Evolutionary conservation across 2,888 invertebrate genomes (phyloP), one percentile per base, ranked within the genome.

Genomic region (Lysandra coridon): DNA sequence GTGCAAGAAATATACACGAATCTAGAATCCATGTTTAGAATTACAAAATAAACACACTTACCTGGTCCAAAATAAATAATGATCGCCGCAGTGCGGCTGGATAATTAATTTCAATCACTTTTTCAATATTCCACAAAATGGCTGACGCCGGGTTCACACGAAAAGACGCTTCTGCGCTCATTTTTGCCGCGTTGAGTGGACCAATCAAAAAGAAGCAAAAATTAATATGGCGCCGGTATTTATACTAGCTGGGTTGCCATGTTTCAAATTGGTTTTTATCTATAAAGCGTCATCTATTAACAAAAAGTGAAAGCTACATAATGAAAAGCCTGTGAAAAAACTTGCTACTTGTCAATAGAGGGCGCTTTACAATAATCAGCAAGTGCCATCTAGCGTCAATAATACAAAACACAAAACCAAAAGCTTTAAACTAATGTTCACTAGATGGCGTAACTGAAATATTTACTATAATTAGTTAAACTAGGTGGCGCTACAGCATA

Each of bases 161-260:
- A 23, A 83, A 84, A 88, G 89, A 89, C 81, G 84, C 83, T 80
- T 80, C 81, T 75, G 81, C 79, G 44, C 74, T 73, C 84, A 85
- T 84, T 79, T 79, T 80, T 78, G 82, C 75, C 79, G 80, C 81
- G 76, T 57, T 53, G 78, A 80, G 79, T 40, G 78, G 86, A 93
- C 94, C 94, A 94, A 94, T 94, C 91, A 93, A 89, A 91, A 91
- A 86, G 88, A 91, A 86, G 88, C 87, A 88, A 91, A 83, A 86
- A 86, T 84, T 85, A 83, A 53, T 30, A 89, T 89, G 89, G 89
- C 91, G 88, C 73, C 83, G 53, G 33, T 87, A 91, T 89, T 82
- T 94, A 94, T 93, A 92, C 78, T 6, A 30, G 7, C 7, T 81
- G 88, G 82, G 89, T 90, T 93, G 89, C 94, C 89, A 92, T 30